Percentiles rank a stretch among this genome's conserved stretches.
Evolutionary conservation across 2,888 invertebrate species (phyloP).

Genomic region (Atethmia centrago): DNA sequence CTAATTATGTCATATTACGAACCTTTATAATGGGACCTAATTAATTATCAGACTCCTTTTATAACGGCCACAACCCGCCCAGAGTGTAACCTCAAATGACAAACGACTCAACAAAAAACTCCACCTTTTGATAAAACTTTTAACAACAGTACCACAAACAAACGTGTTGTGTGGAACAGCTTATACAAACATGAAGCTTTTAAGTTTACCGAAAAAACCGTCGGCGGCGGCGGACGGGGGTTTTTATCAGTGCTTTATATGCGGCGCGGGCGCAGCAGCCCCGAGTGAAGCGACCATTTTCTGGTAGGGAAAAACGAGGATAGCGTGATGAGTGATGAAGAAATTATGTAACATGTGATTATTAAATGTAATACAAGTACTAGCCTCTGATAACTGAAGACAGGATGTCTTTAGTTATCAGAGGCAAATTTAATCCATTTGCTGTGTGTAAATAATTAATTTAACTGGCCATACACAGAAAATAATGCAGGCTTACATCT

Average conservation of each 20-base stretch:
- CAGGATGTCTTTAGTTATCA: background rate
- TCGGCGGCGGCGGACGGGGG: slow-evolving; percentile 33
- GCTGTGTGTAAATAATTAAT: background rate
- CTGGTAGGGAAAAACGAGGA: background rate
- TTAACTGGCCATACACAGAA: background rate
- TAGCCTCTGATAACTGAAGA: too few species aligned
- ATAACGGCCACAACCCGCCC: slow-evolving; percentile 1
- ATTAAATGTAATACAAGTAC: background rate
- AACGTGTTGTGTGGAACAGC: slow-evolving; percentile 34
- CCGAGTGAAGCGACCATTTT: slow-evolving; percentile 12
- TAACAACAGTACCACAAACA: slow-evolving; percentile 46
- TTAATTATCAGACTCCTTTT: slow-evolving; percentile 40
- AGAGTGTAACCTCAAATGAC: slow-evolving; percentile 22
- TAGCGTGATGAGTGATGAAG: background rate
- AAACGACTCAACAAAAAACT: slow-evolving; percentile 28
- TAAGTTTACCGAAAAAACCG: slow-evolving; percentile 55
- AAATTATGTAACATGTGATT: background rate
- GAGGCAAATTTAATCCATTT: background rate
- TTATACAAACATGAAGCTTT: slow-evolving; percentile 57
- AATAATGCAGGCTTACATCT: background rate
- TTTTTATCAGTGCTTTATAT: slow-evolving; percentile 65
- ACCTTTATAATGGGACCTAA: slow-evolving; percentile 30
- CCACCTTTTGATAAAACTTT: slow-evolving; percentile 46
- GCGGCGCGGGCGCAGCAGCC: slow-evolving; percentile 53
- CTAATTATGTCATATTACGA: slow-evolving; percentile 37